A percentile compares a stretch with the other conserved stretches of the same genome.
phyloP scores from a whole-genome alignment of 2,113 vertebrate species.

The Micronycteris hirsuta region DNA sequence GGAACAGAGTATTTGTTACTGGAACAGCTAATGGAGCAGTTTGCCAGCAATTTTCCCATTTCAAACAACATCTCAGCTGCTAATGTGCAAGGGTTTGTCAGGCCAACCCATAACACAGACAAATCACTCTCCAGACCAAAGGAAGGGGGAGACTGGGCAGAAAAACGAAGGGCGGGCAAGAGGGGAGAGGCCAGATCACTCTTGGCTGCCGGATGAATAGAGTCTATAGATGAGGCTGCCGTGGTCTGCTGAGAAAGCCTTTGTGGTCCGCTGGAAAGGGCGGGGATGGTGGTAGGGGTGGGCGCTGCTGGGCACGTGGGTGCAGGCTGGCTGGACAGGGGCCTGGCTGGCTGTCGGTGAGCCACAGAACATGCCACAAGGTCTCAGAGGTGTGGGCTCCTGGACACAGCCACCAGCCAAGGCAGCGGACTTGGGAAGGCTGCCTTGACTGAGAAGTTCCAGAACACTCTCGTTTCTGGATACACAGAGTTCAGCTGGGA shows the following conservation, averaged over 20 bases:
- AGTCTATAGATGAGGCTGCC: constrained; percentile 77
- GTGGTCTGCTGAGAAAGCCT: constrained; percentile 73
- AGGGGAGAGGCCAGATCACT: constrained; percentile 72
- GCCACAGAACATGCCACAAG: background rate
- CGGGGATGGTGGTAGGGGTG: background rate
- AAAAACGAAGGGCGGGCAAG: constrained; percentile 27
- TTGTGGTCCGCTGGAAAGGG: constrained; percentile 47
- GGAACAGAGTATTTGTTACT: constrained; percentile 81
- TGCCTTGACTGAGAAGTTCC: background rate
- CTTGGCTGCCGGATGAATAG: constrained; percentile 75
- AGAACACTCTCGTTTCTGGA: background rate
- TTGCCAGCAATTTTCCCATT: constrained; percentile 82
- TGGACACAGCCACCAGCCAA: background rate
- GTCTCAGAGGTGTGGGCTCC: background rate
- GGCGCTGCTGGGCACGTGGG: constrained; percentile 23
- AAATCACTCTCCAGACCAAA: constrained; percentile 79
- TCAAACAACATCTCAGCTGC: constrained; percentile 80
- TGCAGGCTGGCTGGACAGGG: background rate
- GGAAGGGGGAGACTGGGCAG: constrained; percentile 40
- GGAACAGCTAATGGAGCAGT: constrained; percentile 80
- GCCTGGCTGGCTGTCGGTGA: background rate
- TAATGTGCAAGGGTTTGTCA: constrained; percentile 84
- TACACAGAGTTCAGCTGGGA: background rate
- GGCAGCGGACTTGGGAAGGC: background rate
- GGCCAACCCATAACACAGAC: constrained; percentile 83